phyloP scores from a whole-genome alignment of 2,888 invertebrate genomes.

The Lymantria dispar region DNA sequence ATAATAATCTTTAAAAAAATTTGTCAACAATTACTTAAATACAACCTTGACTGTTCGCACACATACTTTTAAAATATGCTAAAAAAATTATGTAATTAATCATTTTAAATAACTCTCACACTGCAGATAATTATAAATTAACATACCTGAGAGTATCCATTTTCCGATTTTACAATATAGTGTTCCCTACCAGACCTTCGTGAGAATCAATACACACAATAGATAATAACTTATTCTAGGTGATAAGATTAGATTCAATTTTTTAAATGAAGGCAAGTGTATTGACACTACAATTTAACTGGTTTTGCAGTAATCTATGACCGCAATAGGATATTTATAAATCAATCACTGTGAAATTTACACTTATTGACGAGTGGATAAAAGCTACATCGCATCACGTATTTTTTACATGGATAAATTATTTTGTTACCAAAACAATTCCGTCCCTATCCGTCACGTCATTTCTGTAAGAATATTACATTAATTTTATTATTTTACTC shows the following conservation, averaged over 20 bases:
- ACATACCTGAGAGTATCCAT: constrained; percentile 61
- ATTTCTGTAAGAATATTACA: too few relatives aligned
- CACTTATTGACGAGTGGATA: too few relatives aligned
- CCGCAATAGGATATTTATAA: too few relatives aligned
- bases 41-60: constrained; percentile 52
- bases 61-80: constrained; percentile 4
- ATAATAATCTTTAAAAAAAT: constrained; percentile 11
- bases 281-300: too few relatives aligned
- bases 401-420: too few relatives aligned
- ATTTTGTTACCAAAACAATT: too few relatives aligned
- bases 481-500: too few relatives aligned
- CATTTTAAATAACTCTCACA: not conserved
- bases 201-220: constrained; percentile 16
- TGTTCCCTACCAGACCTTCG: constrained; percentile 8
- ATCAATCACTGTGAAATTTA: too few relatives aligned
- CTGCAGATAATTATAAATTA: not conserved
- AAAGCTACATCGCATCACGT: too few relatives aligned
- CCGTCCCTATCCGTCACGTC: too few relatives aligned
- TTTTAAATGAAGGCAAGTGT: constrained; percentile 1
- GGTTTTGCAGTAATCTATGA: too few relatives aligned
- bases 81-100: not conserved
- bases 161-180: constrained; percentile 14
- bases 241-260: constrained; percentile 41
- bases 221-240: constrained; percentile 27
- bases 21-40: constrained; percentile 10